These are phyloP conservation scores for Clarias pachynema DNA, from an alignment of 2,797 vertebrate genomes.

Conservation along the genomic window DNA sequence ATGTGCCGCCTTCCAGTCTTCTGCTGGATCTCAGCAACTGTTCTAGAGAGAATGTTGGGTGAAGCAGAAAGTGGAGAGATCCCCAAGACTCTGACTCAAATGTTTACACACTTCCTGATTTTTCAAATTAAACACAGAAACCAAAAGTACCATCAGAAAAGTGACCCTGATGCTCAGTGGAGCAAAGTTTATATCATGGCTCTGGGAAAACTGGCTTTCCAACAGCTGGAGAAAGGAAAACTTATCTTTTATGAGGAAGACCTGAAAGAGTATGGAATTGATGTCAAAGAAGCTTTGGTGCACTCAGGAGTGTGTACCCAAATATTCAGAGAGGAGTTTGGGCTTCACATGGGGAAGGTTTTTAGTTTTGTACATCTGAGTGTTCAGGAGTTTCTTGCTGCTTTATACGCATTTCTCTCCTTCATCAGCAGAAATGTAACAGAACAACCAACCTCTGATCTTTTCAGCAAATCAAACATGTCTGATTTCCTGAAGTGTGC, in stretches of 20 bases:
- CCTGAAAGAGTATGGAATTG: background rate
- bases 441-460: background rate
- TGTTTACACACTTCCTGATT: too few relatives aligned
- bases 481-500: too few relatives aligned
- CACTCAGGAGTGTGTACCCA: background rate
- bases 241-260: background rate
- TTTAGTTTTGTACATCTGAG: background rate
- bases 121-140: too few relatives aligned
- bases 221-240: background rate
- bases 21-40: constrained; percentile 5
- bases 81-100: too few relatives aligned
- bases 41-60: background rate
- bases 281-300: background rate
- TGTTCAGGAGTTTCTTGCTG: constrained; percentile 7
- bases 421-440: background rate
- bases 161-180: background rate
- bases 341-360: background rate
- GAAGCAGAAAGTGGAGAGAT: too few relatives aligned
- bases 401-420: background rate
- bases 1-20: background rate
- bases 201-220: background rate
- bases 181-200: background rate
- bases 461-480: background rate
- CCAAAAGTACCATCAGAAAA: background rate
- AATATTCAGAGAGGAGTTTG: background rate